A percentile compares a stretch with the other conserved stretches of the same genome.
Conservation (phyloP, 2,888 invertebrate species). For the Drosophila fungiperda region DNA sequence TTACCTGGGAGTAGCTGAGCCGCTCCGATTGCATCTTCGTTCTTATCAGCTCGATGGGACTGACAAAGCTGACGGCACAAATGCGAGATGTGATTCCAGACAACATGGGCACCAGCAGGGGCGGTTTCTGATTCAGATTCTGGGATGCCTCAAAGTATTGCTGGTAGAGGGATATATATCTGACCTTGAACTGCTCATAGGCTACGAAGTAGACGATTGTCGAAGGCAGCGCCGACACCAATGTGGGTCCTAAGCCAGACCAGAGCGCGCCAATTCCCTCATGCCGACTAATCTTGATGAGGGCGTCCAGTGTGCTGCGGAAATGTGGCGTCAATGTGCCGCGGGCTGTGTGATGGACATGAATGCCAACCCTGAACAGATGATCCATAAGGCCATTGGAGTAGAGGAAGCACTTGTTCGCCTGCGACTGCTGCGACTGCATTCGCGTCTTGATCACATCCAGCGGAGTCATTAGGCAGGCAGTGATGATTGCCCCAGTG, state of each 20-base stretch:
- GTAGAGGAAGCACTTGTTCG: slow-evolving; percentile 96
- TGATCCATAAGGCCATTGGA: slow-evolving; percentile 99
- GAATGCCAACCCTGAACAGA: slow-evolving; percentile 92
- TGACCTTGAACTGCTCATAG: slow-evolving; percentile 95
- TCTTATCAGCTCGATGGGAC: slow-evolving; percentile 97
- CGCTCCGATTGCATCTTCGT: slow-evolving; percentile 99
- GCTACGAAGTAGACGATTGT: slow-evolving; percentile 98
- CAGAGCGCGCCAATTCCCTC: slow-evolving; percentile 97
- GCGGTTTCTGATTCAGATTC: slow-evolving; percentile 83
- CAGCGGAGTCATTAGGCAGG: slow-evolving; percentile 96
- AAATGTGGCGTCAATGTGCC: slow-evolving; percentile 87
- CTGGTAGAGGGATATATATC: slow-evolving; percentile 85
- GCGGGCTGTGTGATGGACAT: slow-evolving; percentile 39
- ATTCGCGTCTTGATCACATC: slow-evolving; percentile 99
- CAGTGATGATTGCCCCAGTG: slow-evolving; percentile 95
- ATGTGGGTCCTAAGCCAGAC: slow-evolving; percentile 98
- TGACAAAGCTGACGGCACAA: slow-evolving; percentile 93
- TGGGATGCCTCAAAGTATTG: slow-evolving; percentile 38
- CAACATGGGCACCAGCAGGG: slow-evolving; percentile 91
- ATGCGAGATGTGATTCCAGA: slow-evolving; percentile 94
- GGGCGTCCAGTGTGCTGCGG: slow-evolving; percentile 95
- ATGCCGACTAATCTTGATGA: slow-evolving; percentile 93
- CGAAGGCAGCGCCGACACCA: slow-evolving; percentile 97
- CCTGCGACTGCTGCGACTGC: slow-evolving; percentile 96
- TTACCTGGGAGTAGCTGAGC: slow-evolving; percentile 89